Evolutionary conservation across 2,888 invertebrate species (phyloP).

Genomic region (Zelleria hepariella): DNA sequence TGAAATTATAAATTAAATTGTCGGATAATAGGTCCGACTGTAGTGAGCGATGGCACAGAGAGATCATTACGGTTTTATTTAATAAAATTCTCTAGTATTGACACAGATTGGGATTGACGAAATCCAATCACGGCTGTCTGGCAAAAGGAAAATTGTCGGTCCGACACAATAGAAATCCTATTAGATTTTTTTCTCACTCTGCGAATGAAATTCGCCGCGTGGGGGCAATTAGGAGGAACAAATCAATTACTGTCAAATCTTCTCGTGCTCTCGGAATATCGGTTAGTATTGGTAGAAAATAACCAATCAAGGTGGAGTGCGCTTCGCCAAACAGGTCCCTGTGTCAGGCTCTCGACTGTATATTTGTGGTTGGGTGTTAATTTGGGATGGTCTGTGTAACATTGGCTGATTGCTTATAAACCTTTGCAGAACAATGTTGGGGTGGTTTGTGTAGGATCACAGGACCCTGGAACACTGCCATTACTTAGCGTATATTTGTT

Average conservation of each 20-base stretch:
- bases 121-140: constrained; percentile 18
- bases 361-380: constrained; percentile 41
- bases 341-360: constrained; percentile 36
- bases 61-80: not conserved
- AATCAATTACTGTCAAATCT: constrained; percentile 47
- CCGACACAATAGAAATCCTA: constrained; percentile 4
- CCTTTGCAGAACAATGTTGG: constrained; percentile 36
- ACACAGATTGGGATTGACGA: constrained; percentile 13
- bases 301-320: constrained; percentile 37
- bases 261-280: constrained; percentile 29
- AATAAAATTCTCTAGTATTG: not conserved
- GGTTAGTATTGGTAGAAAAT: constrained; percentile 35
- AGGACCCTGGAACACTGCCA: not conserved
- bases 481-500: not conserved
- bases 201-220: not conserved
- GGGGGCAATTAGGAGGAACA: constrained; percentile 21
- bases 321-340: constrained; percentile 23
- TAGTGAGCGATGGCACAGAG: not conserved
- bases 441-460: not conserved
- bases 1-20: not conserved
- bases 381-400: constrained; percentile 41
- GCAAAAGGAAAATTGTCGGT: constrained; percentile 11
- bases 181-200: constrained; percentile 4
- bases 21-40: not conserved
- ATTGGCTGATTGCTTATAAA: constrained; percentile 39